Conservation (phyloP, 2,888 invertebrate genomes). For the Lasiommata megera region DNA sequence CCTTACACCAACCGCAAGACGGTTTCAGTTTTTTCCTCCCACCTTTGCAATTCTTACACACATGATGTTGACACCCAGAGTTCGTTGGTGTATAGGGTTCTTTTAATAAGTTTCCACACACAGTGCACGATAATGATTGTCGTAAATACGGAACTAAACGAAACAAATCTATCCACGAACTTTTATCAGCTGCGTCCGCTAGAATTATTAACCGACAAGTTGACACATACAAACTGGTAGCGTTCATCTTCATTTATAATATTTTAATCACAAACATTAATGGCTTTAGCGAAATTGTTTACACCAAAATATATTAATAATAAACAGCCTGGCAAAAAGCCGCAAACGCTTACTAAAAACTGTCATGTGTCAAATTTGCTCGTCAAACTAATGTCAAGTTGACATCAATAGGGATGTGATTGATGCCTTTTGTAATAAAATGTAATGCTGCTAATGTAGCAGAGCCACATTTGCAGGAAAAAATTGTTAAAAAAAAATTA, state of each 20-base stretch:
- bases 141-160: conserved; percentile 91
- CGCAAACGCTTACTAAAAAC: conserved; percentile 57
- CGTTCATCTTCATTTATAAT: conserved; percentile 84
- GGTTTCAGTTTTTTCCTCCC: conserved; percentile 93
- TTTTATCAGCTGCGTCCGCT: conserved; percentile 86
- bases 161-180: conserved; percentile 90
- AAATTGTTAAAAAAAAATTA: too few species aligned
- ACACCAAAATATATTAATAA: conserved; percentile 59
- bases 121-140: conserved; percentile 93
- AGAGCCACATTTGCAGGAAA: too few species aligned
- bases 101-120: conserved; percentile 91
- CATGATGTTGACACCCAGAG: conserved; percentile 92
- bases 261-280: conserved; percentile 48
- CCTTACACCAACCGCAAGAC: conserved; percentile 91
- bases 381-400: conserved; percentile 10
- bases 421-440: too few species aligned
- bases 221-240: conserved; percentile 90
- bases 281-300: conserved; percentile 59
- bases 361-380: conserved; percentile 31
- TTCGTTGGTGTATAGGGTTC: conserved; percentile 91
- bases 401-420: conserved; percentile 3
- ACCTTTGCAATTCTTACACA: conserved; percentile 91
- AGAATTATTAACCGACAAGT: conserved; percentile 90
- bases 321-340: conserved; percentile 60
- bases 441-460: too few species aligned